Evolutionary conservation across 2,888 invertebrate species (phyloP), one percentile per base, ranked within the genome.

Genomic region (Subacronicta megacephala): DNA sequence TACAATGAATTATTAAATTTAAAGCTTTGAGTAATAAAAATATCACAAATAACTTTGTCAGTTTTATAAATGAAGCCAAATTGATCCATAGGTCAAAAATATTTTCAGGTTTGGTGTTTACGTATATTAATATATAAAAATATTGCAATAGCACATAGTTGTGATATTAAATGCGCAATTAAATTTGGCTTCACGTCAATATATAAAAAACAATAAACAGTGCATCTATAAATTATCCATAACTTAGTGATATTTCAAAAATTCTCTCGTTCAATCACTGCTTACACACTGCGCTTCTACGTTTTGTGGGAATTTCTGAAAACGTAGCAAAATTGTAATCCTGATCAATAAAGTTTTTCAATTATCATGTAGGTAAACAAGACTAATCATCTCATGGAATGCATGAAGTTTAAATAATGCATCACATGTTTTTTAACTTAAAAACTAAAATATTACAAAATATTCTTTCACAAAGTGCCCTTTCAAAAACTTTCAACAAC

Each of bases 1-100:
- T 72, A 75, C 75, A 80, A 77, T 78, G 74, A 69, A 78, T 75
- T 61, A 62, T 72, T 75, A 56, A 78, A 77, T 84, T 85, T 87
- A 85, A 87, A 85, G 85, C 85, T 85, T 81, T 77, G 74, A 82
- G 75, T 85, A 83, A 75, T 77, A 80, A 81, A 80, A 81, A 80
- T 86, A 90, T 89, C 88, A 90, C 88, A 89, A 85, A 84, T 73
- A 79, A 82, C 78, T 82, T 83, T 83, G 82, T 86, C 77, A 81
- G 75, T 77, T 74, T 70, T 59, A 57, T 61, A 46, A 67, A 71
- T 63, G 61, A 64, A 80, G 79, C 77, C 77, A 78, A 82, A 76
- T 78, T 77, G 78, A 78, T 75, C 54, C 59, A 31, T 10, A 33
- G 60, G 51, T 31, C 29, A 9, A 16, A 36, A 45, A 37, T 36